Conservation (phyloP, 2,113 vertebrate species). For the Oxyura jamaicensis region DNA sequence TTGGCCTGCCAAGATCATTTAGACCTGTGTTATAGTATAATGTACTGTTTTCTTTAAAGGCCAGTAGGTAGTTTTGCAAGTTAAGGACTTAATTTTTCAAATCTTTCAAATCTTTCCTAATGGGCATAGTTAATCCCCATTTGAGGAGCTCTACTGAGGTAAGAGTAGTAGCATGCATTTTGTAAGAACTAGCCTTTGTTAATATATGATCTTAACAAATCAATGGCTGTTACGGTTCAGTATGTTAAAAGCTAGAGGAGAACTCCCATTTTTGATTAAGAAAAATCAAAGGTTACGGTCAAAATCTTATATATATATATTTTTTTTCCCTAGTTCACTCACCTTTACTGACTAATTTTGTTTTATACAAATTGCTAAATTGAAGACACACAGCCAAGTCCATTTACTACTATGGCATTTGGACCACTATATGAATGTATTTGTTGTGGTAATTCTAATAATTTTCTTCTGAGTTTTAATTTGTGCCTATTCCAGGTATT, state of each 20-base stretch:
- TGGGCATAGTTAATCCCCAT: background rate
- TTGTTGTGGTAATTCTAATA: background rate
- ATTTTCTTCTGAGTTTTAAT: slow-evolving; percentile 3
- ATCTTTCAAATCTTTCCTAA: background rate
- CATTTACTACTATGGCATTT: background rate
- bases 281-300: background rate
- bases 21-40: background rate
- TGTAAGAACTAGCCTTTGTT: background rate
- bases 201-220: background rate
- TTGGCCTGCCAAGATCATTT: background rate
- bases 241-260: background rate
- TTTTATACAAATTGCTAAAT: background rate
- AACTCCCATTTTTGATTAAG: background rate
- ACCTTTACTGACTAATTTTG: background rate
- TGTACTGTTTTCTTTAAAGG: background rate
- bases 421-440: background rate
- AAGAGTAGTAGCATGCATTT: background rate
- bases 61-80: background rate
- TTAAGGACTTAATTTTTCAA: background rate
- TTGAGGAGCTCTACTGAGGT: background rate
- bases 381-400: background rate
- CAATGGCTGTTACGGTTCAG: background rate
- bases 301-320: background rate
- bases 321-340: background rate
- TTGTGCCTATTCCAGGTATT: background rate